These are phyloP conservation scores for Agrilus cyanescens DNA, from an alignment of 2,888 invertebrate genomes.

Conservation along the genomic window DNA sequence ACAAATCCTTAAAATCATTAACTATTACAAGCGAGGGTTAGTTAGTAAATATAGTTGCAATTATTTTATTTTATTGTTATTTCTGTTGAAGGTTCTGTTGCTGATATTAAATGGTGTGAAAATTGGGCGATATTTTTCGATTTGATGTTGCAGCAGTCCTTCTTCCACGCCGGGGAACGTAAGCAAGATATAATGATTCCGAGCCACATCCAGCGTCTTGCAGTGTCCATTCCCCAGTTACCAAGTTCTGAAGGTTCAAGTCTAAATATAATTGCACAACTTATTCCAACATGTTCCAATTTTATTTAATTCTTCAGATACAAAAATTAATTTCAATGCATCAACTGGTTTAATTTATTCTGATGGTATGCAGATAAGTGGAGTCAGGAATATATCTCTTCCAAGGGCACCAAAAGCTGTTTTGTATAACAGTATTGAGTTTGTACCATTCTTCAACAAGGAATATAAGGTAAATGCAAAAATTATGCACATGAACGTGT, in stretches of 20 bases:
- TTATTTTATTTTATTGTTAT: neutral
- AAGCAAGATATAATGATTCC: conserved; percentile 62
- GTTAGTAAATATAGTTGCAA: neutral
- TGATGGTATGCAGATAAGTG: conserved; percentile 28
- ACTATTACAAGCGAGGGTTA: conserved; percentile 29
- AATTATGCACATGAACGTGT: neutral
- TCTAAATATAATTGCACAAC: neutral
- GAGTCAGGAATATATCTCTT: conserved; percentile 22
- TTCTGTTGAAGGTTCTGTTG: conserved; percentile 20
- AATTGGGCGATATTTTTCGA: conserved; percentile 87
- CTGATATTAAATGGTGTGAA: conserved; percentile 23
- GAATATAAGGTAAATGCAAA: conserved; percentile 6
- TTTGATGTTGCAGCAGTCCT: conserved; percentile 69
- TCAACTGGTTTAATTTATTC: conserved; percentile 26
- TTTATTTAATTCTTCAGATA: conserved; percentile 14
- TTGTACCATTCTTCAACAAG: conserved; percentile 20
- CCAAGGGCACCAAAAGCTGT: conserved; percentile 19
- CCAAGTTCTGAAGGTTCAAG: conserved; percentile 20
- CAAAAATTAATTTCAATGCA: conserved; percentile 26
- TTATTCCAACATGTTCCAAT: neutral
- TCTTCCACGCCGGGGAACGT: conserved; percentile 50
- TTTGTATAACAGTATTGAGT: conserved; percentile 27
- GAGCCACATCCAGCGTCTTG: conserved; percentile 42
- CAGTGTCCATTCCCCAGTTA: conserved; percentile 29
- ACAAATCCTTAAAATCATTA: conserved; percentile 26